Base-by-base conservation (phyloP, 2,888 invertebrate species). In the Dastarcus helophoroides region DNA sequence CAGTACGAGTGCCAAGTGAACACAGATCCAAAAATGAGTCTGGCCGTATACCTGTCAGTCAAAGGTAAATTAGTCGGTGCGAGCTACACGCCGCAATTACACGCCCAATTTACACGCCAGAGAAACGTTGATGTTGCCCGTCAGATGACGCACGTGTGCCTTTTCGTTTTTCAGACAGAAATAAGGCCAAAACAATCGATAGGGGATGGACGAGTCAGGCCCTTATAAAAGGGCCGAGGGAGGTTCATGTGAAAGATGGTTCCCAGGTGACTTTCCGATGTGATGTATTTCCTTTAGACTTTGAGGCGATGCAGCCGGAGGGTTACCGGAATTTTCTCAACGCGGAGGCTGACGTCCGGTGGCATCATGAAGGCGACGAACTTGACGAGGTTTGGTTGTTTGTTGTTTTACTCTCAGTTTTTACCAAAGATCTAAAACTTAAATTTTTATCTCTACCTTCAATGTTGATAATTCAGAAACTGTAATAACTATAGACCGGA, bases 1-100 rank as follows among this genome's bases (percentile, higher is more conserved):
- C 68, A 69, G 40, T 79, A 79, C 62, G 79, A 79, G 64, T 79
- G 79, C 50, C 79, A 79, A 62, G 70, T 79, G 48, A 79, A 79
- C 62, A 78, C 77, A 1, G 79, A 79, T 49, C 79, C 79, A 21
- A 79, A 79, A 58, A 71, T 77, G 63, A 79, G 76, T 63, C 66
- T 73, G 42, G 71, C 73, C 46, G 71, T 76, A 47, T 69, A 69
- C 47, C 68, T 79, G 29, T 68, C 67, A 8, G 76, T 79, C 14
- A 57, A 71, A 46, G 76, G 78, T 78, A 48, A 55, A 63, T 43
- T 21, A 38, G 37, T n/a, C n/a, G n/a, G n/a, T n/a, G n/a, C n/a
- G n/a, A n/a, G n/a, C n/a, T n/a, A n/a, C n/a, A n/a, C n/a, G n/a
- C n/a, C n/a, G n/a, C n/a, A n/a, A n/a, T n/a, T n/a, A n/a, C n/a